These are phyloP conservation scores for Orthosia cruda DNA, from an alignment of 2,888 invertebrate genomes.

Conservation along the genomic window DNA sequence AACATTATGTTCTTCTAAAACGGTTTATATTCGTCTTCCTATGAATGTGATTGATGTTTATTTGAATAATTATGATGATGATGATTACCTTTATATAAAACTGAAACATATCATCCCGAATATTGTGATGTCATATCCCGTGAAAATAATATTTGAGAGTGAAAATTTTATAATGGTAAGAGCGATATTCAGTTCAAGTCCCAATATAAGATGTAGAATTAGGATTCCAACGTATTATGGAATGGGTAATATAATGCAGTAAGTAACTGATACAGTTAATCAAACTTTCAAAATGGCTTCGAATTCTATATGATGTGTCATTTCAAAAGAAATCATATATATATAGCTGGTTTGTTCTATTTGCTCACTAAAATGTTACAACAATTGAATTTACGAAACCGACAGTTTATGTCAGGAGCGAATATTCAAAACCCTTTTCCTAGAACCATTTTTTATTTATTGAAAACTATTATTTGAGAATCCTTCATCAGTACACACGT, in stretches of 20 bases:
- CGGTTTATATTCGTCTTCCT: slow-evolving; percentile 49
- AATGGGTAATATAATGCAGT: slow-evolving; percentile 24
- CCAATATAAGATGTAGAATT: slow-evolving; percentile 56
- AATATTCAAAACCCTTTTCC: slow-evolving; percentile 4
- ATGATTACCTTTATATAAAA: slow-evolving; percentile 59
- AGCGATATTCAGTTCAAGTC: slow-evolving; percentile 67
- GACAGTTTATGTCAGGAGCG: slow-evolving; percentile 3
- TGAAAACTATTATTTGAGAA: slow-evolving; percentile 49
- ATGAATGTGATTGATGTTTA: slow-evolving; percentile 31
- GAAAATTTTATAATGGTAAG: slow-evolving; percentile 81
- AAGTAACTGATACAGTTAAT: neutral
- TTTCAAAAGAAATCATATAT: slow-evolving; percentile 6
- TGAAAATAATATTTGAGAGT: slow-evolving; percentile 74
- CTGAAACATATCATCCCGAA: slow-evolving; percentile 86
- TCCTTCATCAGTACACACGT: slow-evolving; percentile 46
- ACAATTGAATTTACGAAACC: slow-evolving; percentile 12
- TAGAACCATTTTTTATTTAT: slow-evolving; percentile 25
- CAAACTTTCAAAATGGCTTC: slow-evolving; percentile 7
- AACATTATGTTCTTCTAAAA: slow-evolving; percentile 18
- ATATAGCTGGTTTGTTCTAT: slow-evolving; percentile 8
- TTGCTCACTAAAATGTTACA: slow-evolving; percentile 24
- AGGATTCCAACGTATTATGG: slow-evolving; percentile 49
- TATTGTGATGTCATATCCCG: slow-evolving; percentile 81
- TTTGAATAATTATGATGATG: slow-evolving; percentile 1
- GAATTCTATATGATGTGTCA: neutral